Evolutionary conservation across 2,113 vertebrate species (phyloP).

Genomic region (Papio anubis): DNA sequence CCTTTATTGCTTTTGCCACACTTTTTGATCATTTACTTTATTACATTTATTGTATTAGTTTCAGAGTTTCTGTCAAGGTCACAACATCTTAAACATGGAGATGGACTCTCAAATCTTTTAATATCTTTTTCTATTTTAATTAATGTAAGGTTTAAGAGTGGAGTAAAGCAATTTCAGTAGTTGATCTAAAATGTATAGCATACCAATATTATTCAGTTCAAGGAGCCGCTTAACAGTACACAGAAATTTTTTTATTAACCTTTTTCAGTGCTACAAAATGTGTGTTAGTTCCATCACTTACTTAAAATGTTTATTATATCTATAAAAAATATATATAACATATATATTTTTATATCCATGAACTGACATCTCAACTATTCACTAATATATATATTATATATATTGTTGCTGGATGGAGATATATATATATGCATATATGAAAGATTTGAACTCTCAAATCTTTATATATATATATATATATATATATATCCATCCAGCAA

Average conservation of each 20-base stretch:
- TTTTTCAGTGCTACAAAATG: not conserved
- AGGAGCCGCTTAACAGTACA: not conserved
- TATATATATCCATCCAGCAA: fast-evolving
- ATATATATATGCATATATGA: no score
- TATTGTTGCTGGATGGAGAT: no score
- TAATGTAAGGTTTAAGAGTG: not conserved
- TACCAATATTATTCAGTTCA: not conserved
- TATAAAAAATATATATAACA: no score
- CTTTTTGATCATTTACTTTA: conserved; percentile 39
- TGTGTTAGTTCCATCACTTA: not conserved
- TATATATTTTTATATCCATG: no score
- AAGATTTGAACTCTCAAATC: no score
- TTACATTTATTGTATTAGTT: conserved; percentile 46
- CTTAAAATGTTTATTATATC: not conserved
- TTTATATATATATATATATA: no score
- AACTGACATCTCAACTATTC: no score
- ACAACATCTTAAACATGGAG: conserved; percentile 1
- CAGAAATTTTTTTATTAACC: not conserved
- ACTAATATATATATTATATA: no score
- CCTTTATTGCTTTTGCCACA: not conserved
- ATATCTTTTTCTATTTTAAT: conserved; percentile 60
- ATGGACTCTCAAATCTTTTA: conserved; percentile 19
- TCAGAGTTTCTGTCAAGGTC: conserved; percentile 6
- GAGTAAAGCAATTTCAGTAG: not conserved
- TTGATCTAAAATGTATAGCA: not conserved